Evolutionary conservation across 2,113 vertebrate species (phyloP), one percentile per base, ranked within the genome.

Genomic region (Neogale vison): DNA sequence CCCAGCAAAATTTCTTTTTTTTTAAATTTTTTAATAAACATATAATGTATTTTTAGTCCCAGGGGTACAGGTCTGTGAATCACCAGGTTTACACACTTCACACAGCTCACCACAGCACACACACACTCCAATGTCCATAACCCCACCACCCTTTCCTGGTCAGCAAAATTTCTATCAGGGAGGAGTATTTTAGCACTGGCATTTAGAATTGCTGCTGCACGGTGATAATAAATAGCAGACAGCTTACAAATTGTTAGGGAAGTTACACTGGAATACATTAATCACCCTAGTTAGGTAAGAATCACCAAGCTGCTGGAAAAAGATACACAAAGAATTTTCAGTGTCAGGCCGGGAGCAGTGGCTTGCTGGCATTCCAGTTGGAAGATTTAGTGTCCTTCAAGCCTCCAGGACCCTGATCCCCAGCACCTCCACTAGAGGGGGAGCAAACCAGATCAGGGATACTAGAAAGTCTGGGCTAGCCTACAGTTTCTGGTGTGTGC

Each of bases 191-290:
- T 91, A 90, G 76, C 81, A 79, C 42, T 74, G 52, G 59, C 63
- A 81, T 93, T 97, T 90, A 85, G 71, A 94, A 88, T 85, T 47
- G 63, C 29, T 85, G 52, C 10, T 42, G 13, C 45, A 17, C 21
- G 21, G 57, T 95, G 57, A 77, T 90, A 88, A 85, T 96, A 87
- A 88, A 93, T 80, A 94, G 74, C 79, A 95, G 45, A 67, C 76
- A 96, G 69, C 72, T 86, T 95, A 63, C 79, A 76, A 95, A 69
- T 76, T 50, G n/a, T 82, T 93, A 83, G 69, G 86, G 39, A 97
- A 97, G 92, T 94, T 80, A 59, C 47, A 24, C 11, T 72, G 55
- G 29, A 84, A 85, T 23, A 95, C 29, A 71, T 94, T 88, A 69
- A 90, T 95, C 90, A 93, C 36, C 92, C 36, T 59, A 88, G 71